Conservation (phyloP, 2,888 invertebrate species). For the Acanthosepion lycidas region DNA sequence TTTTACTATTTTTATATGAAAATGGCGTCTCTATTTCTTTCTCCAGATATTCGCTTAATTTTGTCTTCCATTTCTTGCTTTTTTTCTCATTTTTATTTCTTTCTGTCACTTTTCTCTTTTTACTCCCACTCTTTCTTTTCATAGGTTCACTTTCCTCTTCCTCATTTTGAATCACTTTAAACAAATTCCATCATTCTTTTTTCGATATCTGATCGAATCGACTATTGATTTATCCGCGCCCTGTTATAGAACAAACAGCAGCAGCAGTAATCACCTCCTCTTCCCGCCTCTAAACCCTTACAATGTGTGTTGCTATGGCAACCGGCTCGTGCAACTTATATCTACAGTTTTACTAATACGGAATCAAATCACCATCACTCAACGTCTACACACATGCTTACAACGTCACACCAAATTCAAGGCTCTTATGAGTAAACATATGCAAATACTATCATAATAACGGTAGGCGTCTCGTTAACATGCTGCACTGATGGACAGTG, state of each 20-base stretch:
- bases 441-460: background rate
- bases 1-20: too few species aligned
- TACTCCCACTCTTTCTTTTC: background rate
- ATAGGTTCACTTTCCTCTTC: background rate
- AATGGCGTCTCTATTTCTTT: too few species aligned
- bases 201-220: slow-evolving; percentile 20
- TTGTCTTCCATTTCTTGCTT: background rate
- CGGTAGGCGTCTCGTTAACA: too few species aligned
- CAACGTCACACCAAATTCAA: background rate
- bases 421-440: background rate
- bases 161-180: background rate
- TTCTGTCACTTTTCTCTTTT: background rate
- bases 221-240: background rate
- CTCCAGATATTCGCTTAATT: too few species aligned
- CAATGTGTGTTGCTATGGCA: background rate
- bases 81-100: background rate
- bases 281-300: background rate
- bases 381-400: background rate
- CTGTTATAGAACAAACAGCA: slow-evolving; percentile 11
- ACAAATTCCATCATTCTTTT: slow-evolving; percentile 6
- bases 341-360: background rate
- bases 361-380: background rate
- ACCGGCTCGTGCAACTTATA: background rate
- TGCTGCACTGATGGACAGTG: too few species aligned
- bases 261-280: background rate